These are phyloP conservation scores for Campylomormyrus tamandua DNA, from an alignment of 2,113 vertebrate genomes.

Conservation along the genomic window DNA sequence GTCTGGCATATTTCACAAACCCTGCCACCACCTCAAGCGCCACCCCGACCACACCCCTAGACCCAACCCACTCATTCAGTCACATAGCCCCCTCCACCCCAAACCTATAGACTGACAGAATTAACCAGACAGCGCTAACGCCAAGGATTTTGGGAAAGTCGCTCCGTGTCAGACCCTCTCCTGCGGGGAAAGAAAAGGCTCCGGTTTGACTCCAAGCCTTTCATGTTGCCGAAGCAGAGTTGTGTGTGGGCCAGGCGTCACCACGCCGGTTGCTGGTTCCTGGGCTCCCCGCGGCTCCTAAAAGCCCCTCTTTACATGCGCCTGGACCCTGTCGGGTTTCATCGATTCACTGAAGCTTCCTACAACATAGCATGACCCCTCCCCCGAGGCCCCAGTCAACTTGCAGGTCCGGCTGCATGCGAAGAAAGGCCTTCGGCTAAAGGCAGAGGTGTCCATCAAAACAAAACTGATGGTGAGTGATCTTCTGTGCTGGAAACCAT, in stretches of 20 bases:
- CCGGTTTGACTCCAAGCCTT: slow-evolving; percentile 32
- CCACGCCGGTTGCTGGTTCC: not conserved
- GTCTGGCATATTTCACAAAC: not conserved
- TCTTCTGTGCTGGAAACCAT: not conserved
- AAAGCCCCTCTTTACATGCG: not conserved
- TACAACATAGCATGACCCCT: not conserved
- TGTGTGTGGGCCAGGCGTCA: not conserved
- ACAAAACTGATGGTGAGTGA: not conserved
- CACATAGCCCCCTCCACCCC: not conserved
- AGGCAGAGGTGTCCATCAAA: not conserved
- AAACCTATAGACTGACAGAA: slow-evolving; percentile 1
- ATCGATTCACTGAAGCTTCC: not conserved
- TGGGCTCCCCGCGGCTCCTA: not conserved
- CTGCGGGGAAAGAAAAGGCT: slow-evolving; percentile 54
- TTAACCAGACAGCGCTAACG: not conserved
- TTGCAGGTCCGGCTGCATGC: not conserved
- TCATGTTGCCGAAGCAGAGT: not conserved
- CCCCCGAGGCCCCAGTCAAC: not conserved
- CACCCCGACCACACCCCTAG: not conserved
- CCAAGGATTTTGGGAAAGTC: not conserved
- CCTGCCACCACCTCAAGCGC: not conserved
- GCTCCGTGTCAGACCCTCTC: slow-evolving; percentile 40
- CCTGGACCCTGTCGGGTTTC: not conserved
- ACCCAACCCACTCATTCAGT: not conserved
- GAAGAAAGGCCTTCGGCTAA: not conserved